phyloP scores from a whole-genome alignment of 2,113 vertebrate genomes.

The Petrocephalus microphthalmus region DNA sequence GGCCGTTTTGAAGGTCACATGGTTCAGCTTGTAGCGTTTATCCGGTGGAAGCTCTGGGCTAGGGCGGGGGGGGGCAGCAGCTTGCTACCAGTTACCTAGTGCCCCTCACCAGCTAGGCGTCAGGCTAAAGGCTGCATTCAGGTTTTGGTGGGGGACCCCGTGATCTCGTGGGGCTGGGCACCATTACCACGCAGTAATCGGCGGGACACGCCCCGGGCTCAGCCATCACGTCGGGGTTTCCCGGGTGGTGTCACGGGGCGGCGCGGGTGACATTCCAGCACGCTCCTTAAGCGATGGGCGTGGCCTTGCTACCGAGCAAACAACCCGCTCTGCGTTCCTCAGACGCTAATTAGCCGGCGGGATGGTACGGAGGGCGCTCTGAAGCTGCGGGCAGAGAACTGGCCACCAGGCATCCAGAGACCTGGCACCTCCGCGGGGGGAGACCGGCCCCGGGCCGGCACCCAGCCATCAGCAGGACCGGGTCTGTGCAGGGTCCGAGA shows the following conservation, averaged over 20 bases:
- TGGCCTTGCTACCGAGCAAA: not conserved
- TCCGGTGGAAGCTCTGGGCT: not conserved
- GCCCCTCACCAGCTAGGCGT: no score
- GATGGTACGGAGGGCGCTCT: not conserved
- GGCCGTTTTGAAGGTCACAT: not conserved
- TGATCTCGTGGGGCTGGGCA: not conserved
- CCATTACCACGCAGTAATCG: not conserved
- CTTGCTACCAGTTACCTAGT: no score
- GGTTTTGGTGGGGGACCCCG: not conserved
- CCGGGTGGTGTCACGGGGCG: not conserved
- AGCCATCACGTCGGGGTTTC: not conserved
- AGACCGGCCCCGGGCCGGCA: not conserved
- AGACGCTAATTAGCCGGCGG: not conserved
- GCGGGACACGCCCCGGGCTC: not conserved
- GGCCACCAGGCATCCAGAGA: not conserved
- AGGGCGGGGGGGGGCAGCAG: no score
- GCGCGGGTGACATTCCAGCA: not conserved
- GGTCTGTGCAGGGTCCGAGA: not conserved
- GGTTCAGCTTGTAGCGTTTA: not conserved
- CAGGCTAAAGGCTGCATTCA: no score
- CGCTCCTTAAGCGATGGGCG: not conserved
- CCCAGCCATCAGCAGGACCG: not conserved
- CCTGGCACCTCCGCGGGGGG: not conserved
- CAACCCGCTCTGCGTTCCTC: not conserved
- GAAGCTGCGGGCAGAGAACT: not conserved